A percentile compares a stretch with the other conserved stretches of the same genome.
These are phyloP conservation scores for Callyntrura sp. DNA, from an alignment of 2,888 invertebrate species.

Conservation along the genomic window DNA sequence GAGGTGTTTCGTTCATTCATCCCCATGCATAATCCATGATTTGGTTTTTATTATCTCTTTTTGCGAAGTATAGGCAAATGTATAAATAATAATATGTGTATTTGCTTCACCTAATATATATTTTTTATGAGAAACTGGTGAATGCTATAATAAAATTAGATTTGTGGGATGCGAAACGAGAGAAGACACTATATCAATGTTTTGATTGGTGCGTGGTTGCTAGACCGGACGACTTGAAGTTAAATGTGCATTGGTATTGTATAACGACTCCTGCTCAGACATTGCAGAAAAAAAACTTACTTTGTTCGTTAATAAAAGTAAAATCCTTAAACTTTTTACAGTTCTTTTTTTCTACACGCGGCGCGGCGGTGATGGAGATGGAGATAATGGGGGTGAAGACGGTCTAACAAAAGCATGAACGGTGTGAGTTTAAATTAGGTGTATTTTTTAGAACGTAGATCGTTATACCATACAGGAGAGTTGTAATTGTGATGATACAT, in stretches of 20 bases:
- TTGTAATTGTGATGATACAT: no score
- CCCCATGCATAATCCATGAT: neutral
- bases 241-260: neutral
- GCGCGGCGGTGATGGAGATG: neutral
- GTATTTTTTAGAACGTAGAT: no score
- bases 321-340: neutral
- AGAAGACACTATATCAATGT: neutral
- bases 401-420: no score
- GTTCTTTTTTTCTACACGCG: neutral
- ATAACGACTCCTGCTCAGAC: neutral
- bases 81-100: neutral
- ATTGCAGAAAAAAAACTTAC: constrained; percentile 8
- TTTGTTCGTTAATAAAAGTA: constrained; percentile 46
- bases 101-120: constrained; percentile 25
- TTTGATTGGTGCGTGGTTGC: neutral
- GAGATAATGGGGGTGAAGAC: neutral
- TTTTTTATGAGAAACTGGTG: constrained; percentile 23
- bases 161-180: constrained; percentile 20
- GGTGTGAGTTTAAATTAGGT: no score
- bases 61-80: neutral
- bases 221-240: neutral
- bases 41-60: neutral
- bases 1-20: constrained; percentile 17
- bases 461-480: no score
- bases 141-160: constrained; percentile 46